Evolutionary conservation across 2,888 invertebrate genomes (phyloP).

Genomic region (Rotaria magnacalcarata): DNA sequence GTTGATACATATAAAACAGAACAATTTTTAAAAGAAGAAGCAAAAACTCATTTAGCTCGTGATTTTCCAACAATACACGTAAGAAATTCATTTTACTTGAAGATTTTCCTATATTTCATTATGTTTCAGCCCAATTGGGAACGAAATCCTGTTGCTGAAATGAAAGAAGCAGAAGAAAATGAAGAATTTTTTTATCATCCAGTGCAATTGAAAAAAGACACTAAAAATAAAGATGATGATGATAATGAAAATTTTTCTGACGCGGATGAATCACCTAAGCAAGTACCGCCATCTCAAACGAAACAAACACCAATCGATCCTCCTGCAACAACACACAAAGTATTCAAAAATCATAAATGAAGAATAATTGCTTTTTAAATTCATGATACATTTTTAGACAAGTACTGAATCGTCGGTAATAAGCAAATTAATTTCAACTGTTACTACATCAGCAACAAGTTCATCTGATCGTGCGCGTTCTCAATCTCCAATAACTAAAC

Average conservation of each 20-base stretch:
- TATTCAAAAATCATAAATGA: neutral
- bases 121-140: conserved; percentile 62
- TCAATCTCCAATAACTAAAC: neutral
- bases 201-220: neutral
- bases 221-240: neutral
- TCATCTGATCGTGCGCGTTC: conserved; percentile 27
- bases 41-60: conserved; percentile 64
- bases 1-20: conserved; percentile 51
- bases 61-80: conserved; percentile 60
- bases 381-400: neutral
- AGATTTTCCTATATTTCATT: too few relatives aligned
- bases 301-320: neutral
- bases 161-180: conserved; percentile 65
- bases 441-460: neutral
- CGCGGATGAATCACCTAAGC: neutral
- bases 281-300: neutral
- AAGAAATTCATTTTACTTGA: too few relatives aligned
- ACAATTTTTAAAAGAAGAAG: conserved; percentile 49
- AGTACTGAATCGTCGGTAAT: neutral
- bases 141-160: conserved; percentile 70
- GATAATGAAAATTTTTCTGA: neutral
- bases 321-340: neutral
- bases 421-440: neutral
- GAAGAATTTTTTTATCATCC: conserved; percentile 61
- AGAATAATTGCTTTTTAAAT: too few relatives aligned